Percentiles rank a stretch among this genome's conserved stretches.
These are phyloP conservation scores for Dilophus febrilis DNA, from an alignment of 2,888 invertebrate species.

Conservation along the genomic window DNA sequence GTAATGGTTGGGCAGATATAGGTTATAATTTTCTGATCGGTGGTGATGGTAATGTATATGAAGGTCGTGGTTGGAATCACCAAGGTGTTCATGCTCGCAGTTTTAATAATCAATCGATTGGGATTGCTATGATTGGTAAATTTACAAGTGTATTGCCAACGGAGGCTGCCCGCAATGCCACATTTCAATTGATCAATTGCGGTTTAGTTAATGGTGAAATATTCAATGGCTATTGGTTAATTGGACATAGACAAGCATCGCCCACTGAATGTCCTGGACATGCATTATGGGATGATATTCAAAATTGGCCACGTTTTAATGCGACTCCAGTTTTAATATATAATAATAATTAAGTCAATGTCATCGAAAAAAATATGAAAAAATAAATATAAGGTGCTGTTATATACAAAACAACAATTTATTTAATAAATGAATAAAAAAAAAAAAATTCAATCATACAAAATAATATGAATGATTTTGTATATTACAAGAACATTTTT, in stretches of 20 bases:
- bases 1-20: conserved; percentile 40
- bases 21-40: conserved; percentile 49
- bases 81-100: conserved; percentile 44
- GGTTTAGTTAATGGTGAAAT: conserved; percentile 38
- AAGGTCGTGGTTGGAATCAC: conserved; percentile 43
- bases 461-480: too few species aligned
- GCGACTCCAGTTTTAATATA: too few species aligned
- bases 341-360: too few species aligned
- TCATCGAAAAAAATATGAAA: too few species aligned
- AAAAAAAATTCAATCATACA: too few species aligned
- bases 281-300: conserved; percentile 34
- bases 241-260: conserved; percentile 32
- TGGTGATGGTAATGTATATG: conserved; percentile 43
- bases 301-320: conserved; percentile 35
- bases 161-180: conserved; percentile 19
- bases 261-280: conserved; percentile 43
- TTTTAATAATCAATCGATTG: conserved; percentile 41
- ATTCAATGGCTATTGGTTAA: conserved; percentile 33
- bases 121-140: conserved; percentile 45
- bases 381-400: too few species aligned
- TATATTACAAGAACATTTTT: too few species aligned
- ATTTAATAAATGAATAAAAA: too few species aligned
- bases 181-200: conserved; percentile 34
- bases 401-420: too few species aligned
- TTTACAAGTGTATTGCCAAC: conserved; percentile 5